phyloP scores from a whole-genome alignment of 2,888 invertebrate species.

The Agrotis puta region DNA sequence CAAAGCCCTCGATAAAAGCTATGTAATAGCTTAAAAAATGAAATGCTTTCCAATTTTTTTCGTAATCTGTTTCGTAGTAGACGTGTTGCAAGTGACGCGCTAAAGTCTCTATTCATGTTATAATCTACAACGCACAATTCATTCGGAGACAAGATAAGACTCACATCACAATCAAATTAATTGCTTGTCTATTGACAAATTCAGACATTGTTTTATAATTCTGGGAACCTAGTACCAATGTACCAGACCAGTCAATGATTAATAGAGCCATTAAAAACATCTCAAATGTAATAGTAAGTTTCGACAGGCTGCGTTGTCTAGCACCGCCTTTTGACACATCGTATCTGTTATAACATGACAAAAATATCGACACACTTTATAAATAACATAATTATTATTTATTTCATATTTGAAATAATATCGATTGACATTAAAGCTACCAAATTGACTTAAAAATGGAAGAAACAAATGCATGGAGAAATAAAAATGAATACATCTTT shows the following conservation, averaged over 20 bases:
- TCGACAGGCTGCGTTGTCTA: constrained; percentile 24
- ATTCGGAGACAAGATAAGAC: background rate
- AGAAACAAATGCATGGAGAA: background rate
- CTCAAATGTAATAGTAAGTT: constrained; percentile 30
- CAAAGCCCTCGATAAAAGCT: too few relatives aligned
- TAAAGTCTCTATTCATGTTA: background rate
- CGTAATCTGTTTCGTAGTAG: background rate
- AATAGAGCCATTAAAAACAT: constrained; percentile 19
- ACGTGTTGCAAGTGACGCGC: background rate
- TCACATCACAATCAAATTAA: background rate
- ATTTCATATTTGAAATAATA: background rate
- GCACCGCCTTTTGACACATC: constrained; percentile 23
- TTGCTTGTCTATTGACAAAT: constrained; percentile 21
- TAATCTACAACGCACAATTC: background rate
- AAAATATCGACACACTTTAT: constrained; percentile 6
- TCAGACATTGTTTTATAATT: constrained; percentile 12
- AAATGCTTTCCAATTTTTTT: background rate
- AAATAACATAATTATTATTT: background rate
- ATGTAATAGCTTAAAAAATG: too few relatives aligned
- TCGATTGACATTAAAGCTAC: background rate
- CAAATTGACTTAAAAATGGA: constrained; percentile 11
- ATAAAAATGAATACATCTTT: too few relatives aligned
- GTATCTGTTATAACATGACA: constrained; percentile 4
- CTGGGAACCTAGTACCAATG: constrained; percentile 26
- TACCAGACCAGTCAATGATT: constrained; percentile 33